Base-by-base conservation (phyloP, 2,113 vertebrate species). In the Grammomys surdaster region DNA sequence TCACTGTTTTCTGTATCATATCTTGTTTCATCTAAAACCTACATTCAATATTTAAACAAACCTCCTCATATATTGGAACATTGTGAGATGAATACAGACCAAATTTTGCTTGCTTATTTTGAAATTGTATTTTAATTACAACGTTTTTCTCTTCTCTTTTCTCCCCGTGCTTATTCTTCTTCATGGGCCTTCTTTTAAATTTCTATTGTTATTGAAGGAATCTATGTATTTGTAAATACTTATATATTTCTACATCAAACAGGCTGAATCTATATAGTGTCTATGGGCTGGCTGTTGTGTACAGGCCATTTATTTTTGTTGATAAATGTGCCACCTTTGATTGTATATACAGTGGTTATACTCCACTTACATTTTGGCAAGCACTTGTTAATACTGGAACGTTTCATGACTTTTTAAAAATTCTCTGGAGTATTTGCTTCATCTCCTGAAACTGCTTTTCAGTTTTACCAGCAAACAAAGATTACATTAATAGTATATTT, bases 1-100 rank as follows among this genome's bases (percentile, higher is more conserved):
- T 70, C 93, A 87, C 36, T 90, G 7, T 78, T 94, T 95, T n/a
- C 90, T 89, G 73, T 31, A 92, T 16, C 36, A 54, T 78, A 91
- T 14, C 56, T 76, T 10, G 7, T 60, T 91, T 84, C 12, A 69
- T 76, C 2, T 70, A 93, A 56, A 67, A 3, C 58, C 5, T 69
- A 4, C 31, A 76, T 93, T 78, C 75, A 88, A 4, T 69, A 12
- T 90, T 85, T 89, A 43, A 90, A 3, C 10, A 87, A 88, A 16
- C 14, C 85, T 24, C 10, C 78, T 36, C n/a, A 75, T 72, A 85
- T n/a, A 70, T 11, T 22, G 92, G 3, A 12, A 77, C 60, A 69
- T 77, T 9, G 17, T 5, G 33, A 65, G 3, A 43, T 89, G 24
- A 72, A 58, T 63, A 75, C 6, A 91, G 43, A 81, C 36, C 78